Evolutionary conservation across 2,797 vertebrate species (phyloP).

Genomic region (Capromys pilorides): DNA sequence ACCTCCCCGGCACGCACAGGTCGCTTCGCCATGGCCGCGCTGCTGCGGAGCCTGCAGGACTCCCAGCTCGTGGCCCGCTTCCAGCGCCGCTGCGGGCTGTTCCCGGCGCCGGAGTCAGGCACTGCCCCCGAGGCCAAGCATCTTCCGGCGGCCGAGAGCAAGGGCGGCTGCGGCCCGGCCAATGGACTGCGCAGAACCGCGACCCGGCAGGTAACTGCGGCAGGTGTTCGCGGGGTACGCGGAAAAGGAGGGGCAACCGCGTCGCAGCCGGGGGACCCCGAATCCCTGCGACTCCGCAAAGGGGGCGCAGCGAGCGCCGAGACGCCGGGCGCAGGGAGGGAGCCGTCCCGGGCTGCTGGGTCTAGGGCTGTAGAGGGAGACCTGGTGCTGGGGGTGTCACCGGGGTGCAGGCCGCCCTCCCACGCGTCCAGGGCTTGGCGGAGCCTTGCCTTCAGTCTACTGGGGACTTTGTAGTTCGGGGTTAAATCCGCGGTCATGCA

Average conservation of each 20-base stretch:
- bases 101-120: conserved; percentile 71
- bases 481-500: background rate
- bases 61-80: conserved; percentile 92
- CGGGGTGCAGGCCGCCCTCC: background rate
- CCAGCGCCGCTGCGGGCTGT: conserved; percentile 93
- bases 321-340: background rate
- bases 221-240: background rate
- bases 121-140: background rate
- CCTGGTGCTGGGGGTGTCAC: background rate
- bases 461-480: background rate
- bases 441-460: background rate
- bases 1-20: background rate
- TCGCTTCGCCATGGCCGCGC: conserved; percentile 72
- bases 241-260: background rate
- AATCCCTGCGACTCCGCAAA: background rate
- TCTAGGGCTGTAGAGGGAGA: background rate
- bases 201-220: conserved; percentile 69
- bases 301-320: background rate
- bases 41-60: conserved; percentile 86
- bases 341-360: background rate
- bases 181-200: conserved; percentile 4
- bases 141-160: background rate
- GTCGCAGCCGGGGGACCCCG: background rate
- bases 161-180: background rate
- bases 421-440: background rate